Evolutionary conservation across 2,888 invertebrate species (phyloP), one percentile per base, ranked within the genome.

Genomic region (Clepsis dumicolana): DNA sequence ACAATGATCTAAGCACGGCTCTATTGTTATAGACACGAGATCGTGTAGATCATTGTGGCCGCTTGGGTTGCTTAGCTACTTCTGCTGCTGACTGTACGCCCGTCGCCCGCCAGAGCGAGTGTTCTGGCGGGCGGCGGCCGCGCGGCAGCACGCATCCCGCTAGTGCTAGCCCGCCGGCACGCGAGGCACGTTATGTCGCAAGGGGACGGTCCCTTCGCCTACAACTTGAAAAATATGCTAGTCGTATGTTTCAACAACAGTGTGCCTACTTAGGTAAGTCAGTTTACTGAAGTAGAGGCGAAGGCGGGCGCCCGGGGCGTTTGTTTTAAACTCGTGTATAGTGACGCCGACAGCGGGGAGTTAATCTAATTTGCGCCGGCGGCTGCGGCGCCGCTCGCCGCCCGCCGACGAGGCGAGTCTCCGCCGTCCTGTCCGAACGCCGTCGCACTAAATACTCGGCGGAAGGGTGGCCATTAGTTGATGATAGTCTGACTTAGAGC

Each of bases 321-420:
- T 86, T 86, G 87, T 88, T 89, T 89, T 82, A 88, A 80, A 44
- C 86, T 89, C 86, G 84, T 88, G 86, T 88, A 85, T 89, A 89
- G 87, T 84, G 86, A 85, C 77, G 57, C 35, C 64, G 53, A 53
- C 44, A 32, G 64, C 44, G 41, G 64, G 2, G n/a, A 29, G 29
- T 29, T 41, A 38, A 21, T 27, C 16, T 44, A 44, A 44, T 16
- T 12, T 4, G 38, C 52, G 24, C 52, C 24, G 52, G 12, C 52
- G 41, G 41, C 52, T 10, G 14, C 48, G 21, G 18, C 48, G 48
- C 48, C 48, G 7, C 14, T 1, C 38, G n/a, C 0, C 32, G 32
- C 8, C 32, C 41, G 16, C 16, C 41, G 41, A 16, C 41, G 14
- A 14, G n/a, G n/a, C n/a, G n/a, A n/a, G n/a, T n/a, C 35, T 35